Conservation (phyloP, 2,113 vertebrate species). For the Cavia aperea region DNA sequence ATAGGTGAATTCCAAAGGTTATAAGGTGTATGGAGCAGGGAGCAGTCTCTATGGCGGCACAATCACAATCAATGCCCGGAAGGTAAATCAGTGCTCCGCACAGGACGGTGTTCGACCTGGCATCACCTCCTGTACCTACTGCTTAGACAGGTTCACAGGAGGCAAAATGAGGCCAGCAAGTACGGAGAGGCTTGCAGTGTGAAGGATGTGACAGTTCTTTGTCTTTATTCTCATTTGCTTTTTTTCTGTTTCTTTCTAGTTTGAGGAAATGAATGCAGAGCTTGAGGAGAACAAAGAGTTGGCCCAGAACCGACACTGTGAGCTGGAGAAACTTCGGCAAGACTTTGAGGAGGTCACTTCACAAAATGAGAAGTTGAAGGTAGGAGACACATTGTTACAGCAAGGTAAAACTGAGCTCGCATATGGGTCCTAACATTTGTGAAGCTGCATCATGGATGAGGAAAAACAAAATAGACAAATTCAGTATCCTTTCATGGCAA, state of each 20-base stretch:
- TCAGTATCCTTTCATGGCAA: not conserved
- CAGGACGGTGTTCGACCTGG: not conserved
- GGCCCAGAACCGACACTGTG: constrained; percentile 88
- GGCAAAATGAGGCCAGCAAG: not conserved
- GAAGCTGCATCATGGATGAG: not conserved
- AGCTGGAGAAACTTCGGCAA: constrained; percentile 91
- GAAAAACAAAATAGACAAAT: not conserved
- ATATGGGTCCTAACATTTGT: rapidly evolving
- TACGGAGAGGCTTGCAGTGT: not conserved
- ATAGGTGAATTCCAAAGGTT: constrained; percentile 97
- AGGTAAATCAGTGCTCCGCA: constrained; percentile 75
- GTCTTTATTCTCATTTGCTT: not conserved
- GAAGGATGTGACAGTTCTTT: not conserved
- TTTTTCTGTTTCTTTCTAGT: constrained; percentile 73
- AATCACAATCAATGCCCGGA: constrained; percentile 95
- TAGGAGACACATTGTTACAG: constrained; percentile 46
- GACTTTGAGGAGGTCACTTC: constrained; percentile 88
- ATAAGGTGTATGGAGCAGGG: constrained; percentile 94
- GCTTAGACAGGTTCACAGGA: not conserved
- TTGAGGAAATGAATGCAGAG: constrained; percentile 97
- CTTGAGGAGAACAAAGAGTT: constrained; percentile 94
- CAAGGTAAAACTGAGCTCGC: not conserved
- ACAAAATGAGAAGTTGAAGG: constrained; percentile 92
- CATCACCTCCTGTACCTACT: not conserved
- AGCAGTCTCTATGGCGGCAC: constrained; percentile 95